phyloP scores from a whole-genome alignment of 2,888 invertebrate species.

The Synergus umbraculus region DNA sequence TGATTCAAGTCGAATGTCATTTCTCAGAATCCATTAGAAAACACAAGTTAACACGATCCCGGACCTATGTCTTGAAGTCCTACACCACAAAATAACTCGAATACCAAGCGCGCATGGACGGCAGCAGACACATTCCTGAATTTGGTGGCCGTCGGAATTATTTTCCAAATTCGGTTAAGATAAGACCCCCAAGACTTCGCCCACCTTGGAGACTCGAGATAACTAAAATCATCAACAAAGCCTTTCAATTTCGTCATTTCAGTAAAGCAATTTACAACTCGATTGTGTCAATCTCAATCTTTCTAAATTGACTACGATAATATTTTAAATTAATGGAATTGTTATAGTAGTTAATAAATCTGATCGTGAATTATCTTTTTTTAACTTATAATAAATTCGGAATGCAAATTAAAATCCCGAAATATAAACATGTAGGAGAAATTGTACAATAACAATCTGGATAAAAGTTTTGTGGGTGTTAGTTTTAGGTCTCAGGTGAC shows the following conservation, averaged over 20 bases:
- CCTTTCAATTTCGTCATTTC: slow-evolving; percentile 12
- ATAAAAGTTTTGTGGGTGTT: slow-evolving; percentile 22
- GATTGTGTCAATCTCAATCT: neutral
- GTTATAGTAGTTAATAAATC: neutral
- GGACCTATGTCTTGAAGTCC: slow-evolving; percentile 47
- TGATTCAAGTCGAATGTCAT: slow-evolving; percentile 56
- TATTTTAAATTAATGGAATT: neutral
- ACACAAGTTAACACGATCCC: slow-evolving; percentile 66
- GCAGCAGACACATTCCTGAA: slow-evolving; percentile 68
- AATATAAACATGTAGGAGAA: neutral
- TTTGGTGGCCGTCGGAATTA: slow-evolving; percentile 61
- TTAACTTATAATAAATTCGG: neutral
- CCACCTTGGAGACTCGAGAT: slow-evolving; percentile 17
- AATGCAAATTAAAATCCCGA: neutral
- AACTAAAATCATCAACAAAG: neutral
- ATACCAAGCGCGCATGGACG: slow-evolving; percentile 66
- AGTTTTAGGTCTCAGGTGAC: slow-evolving; percentile 35
- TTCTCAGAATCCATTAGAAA: slow-evolving; percentile 68
- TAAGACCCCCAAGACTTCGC: slow-evolving; percentile 53
- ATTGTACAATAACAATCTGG: slow-evolving; percentile 17
- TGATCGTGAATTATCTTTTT: neutral
- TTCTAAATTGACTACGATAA: neutral
- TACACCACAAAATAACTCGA: slow-evolving; percentile 56
- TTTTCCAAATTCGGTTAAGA: slow-evolving; percentile 72
- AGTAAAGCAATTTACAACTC: neutral